A percentile compares a stretch with the other conserved stretches of the same genome.
Conservation (phyloP, 2,797 vertebrate species). For the Eupleurogrammus muticus region DNA sequence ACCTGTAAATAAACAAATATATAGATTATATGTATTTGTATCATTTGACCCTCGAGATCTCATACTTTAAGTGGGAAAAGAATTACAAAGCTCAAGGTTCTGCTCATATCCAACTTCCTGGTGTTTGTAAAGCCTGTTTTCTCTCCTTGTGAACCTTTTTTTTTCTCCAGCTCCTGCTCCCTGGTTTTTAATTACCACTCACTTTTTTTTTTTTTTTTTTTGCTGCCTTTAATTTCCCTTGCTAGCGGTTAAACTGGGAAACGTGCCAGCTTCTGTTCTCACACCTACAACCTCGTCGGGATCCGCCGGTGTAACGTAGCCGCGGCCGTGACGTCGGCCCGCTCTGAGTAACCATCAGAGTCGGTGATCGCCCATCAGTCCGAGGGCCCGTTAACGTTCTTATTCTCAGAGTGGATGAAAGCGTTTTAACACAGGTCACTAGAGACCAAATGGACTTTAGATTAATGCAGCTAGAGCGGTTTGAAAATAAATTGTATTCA, state of each 20-base stretch:
- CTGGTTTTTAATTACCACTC: slow-evolving; percentile 66
- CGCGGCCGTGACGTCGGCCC: slow-evolving; percentile 30
- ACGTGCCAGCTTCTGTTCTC: slow-evolving; percentile 56
- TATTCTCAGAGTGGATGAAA: slow-evolving; percentile 4
- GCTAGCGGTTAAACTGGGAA: slow-evolving; percentile 64
- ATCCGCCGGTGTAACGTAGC: slow-evolving; percentile 41
- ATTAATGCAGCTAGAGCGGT: slow-evolving; percentile 3
- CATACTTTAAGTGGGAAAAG: slow-evolving; percentile 69
- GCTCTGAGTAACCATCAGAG: slow-evolving; percentile 26
- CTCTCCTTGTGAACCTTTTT: slow-evolving; percentile 48
- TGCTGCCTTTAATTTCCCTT: slow-evolving; percentile 68
- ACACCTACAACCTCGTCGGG: slow-evolving; percentile 55
- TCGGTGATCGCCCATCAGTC: slow-evolving; percentile 26
- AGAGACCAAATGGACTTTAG: slow-evolving; percentile 6
- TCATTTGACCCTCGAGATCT: slow-evolving; percentile 82
- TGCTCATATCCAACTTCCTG: slow-evolving; percentile 61
- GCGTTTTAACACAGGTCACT: not conserved
- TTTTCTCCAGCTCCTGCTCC: slow-evolving; percentile 63
- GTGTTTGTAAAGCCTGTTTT: slow-evolving; percentile 71
- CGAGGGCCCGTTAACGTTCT: slow-evolving; percentile 23
- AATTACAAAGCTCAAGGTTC: slow-evolving; percentile 63
- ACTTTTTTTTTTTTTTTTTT: slow-evolving; percentile 56
- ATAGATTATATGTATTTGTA: slow-evolving; percentile 89
- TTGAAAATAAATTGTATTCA: slow-evolving; percentile 43
- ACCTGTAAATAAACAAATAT: slow-evolving; percentile 89